Base-by-base conservation (phyloP, 2,113 vertebrate species). In the Microtus pennsylvanicus region DNA sequence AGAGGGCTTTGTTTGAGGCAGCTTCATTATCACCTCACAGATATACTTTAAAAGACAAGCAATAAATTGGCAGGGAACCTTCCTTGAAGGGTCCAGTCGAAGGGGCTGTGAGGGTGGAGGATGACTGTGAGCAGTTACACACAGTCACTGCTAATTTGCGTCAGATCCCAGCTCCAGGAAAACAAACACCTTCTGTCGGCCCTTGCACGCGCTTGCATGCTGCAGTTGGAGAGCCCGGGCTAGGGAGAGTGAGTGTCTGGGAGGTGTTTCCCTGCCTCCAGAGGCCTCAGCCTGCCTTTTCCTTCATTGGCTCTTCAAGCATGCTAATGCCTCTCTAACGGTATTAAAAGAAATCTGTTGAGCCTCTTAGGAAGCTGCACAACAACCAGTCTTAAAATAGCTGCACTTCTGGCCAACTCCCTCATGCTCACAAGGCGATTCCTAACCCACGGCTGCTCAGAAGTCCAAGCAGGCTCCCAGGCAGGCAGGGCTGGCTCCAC, bases 231-330 rank as follows among this genome's bases (percentile, higher is more conserved):
- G 83, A 93, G 80, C 65, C 81, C 88, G 83, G 97, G 92, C 92
- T 93, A 94, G 97, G 91, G 91, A 92, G 91, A 89, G 83, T 87
- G 91, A 89, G 83, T 87, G 96, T 92, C 97, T 96, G 16, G 93
- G 96, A 87, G 91, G 77, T 90, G 75, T 87, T 91, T 92, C 93
- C 42, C 93, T 77, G 67, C 94, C 69, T 55, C 85, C 61, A 77
- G 95, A 24, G 58, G 94, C 95, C 95, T 94, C 22, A 16, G 50
- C 76, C 93, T 1, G 89, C 94, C 77, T 92, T 87, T 94, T 94
- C 97, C 96, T 87, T 96, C 95, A 89, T 98, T 97, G 96, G 97
- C 97, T 98, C 94, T 94, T 93, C 92, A 93, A 98, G 98, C 95
- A 93, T 50, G 55, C 86, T 55, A 91, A 83, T 96, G 97, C 90